A percentile compares a stretch with the other conserved stretches of the same genome.
These are phyloP conservation scores for Oncorhynchus tshawytscha DNA, from an alignment of 2,113 vertebrate species.

Conservation along the genomic window DNA sequence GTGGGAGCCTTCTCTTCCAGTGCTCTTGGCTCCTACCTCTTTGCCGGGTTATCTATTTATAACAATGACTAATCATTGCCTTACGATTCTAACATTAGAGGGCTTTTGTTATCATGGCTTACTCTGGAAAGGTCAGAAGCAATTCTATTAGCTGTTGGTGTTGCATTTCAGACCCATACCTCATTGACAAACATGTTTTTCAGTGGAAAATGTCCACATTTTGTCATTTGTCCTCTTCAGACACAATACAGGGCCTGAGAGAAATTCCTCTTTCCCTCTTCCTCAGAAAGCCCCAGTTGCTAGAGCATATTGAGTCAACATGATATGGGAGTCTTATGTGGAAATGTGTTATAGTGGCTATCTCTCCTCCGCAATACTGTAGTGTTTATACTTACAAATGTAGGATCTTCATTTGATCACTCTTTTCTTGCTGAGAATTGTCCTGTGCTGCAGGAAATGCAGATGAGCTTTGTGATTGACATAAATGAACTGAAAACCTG, in stretches of 20 bases:
- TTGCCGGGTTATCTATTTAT: constrained; percentile 38
- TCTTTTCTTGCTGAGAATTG: too few relatives aligned
- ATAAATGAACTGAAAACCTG: too few relatives aligned
- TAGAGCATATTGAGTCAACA: not conserved
- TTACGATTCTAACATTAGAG: constrained; percentile 19
- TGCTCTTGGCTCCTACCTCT: constrained; percentile 16
- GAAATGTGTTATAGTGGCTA: not conserved
- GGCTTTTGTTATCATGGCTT: constrained; percentile 33
- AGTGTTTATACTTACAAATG: not conserved
- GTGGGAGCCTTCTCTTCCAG: constrained; percentile 32
- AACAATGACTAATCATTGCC: constrained; percentile 46
- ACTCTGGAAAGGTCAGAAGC: constrained; percentile 27
- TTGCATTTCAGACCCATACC: constrained; percentile 9
- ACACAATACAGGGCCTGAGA: not conserved
- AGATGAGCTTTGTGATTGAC: too few relatives aligned
- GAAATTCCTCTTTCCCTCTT: not conserved
- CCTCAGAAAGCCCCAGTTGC: not conserved
- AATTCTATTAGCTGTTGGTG: constrained; percentile 9
- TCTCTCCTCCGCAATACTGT: not conserved
- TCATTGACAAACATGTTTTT: constrained; percentile 35
- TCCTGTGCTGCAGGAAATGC: too few relatives aligned
- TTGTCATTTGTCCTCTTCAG: not conserved
- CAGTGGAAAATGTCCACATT: constrained; percentile 4
- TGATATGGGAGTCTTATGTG: not conserved
- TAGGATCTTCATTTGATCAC: too few relatives aligned